A percentile compares a stretch with the other conserved stretches of the same genome.
These are phyloP conservation scores for Nephrocerus scutellatus DNA, from an alignment of 2,888 invertebrate species.

Conservation along the genomic window DNA sequence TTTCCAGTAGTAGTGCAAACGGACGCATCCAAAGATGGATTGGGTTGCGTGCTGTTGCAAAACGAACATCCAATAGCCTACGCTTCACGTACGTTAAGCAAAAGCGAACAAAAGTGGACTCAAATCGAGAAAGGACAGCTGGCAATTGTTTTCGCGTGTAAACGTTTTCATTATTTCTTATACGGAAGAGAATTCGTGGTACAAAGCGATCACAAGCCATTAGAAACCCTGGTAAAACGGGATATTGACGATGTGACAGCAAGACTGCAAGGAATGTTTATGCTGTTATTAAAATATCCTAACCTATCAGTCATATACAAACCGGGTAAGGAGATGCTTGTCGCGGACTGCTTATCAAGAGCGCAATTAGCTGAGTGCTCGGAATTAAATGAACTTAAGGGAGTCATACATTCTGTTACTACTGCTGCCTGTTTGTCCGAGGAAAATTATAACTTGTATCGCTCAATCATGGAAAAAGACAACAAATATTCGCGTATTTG, in stretches of 20 bases:
- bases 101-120: slow-evolving; percentile 8
- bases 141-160: slow-evolving; percentile 6
- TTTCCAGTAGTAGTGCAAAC: no score
- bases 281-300: slow-evolving; percentile 6
- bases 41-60: no score
- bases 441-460: slow-evolving; percentile 16
- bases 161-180: slow-evolving; percentile 2
- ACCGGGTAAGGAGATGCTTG: slow-evolving; percentile 11
- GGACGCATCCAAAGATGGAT: no score
- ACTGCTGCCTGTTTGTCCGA: slow-evolving; percentile 18
- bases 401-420: no score
- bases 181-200: no score
- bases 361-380: slow-evolving; percentile 6
- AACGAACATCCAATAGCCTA: no score
- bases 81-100: slow-evolving; percentile 2
- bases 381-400: no score
- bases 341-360: slow-evolving; percentile 20
- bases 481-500: slow-evolving; percentile 3
- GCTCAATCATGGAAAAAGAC: slow-evolving; percentile 5
- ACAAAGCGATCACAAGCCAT: slow-evolving; percentile 29
- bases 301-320: slow-evolving; percentile 14
- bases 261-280: slow-evolving; percentile 5
- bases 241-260: slow-evolving; percentile 2
- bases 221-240: slow-evolving; percentile 36
- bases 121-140: slow-evolving; percentile 23